A percentile compares a stretch with the other conserved stretches of the same genome.
These are phyloP conservation scores for Hemichromis elongatus DNA, from an alignment of 2,113 vertebrate species.

Conservation along the genomic window DNA sequence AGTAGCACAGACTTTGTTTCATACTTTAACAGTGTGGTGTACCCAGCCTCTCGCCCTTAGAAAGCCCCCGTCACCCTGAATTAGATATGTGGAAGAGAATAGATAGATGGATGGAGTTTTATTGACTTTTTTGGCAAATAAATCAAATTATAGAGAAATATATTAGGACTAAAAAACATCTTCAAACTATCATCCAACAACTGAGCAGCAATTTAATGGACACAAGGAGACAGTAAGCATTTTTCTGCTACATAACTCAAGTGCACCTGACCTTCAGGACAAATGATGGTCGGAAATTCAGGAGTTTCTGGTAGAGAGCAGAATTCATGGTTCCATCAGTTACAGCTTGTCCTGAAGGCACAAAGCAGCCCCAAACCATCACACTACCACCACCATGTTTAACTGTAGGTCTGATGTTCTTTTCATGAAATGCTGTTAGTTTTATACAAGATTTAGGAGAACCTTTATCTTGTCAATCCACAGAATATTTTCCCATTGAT, in stretches of 20 bases:
- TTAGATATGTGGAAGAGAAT: too few species aligned
- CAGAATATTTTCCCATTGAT: background rate
- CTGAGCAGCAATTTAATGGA: background rate
- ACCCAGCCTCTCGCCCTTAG: background rate
- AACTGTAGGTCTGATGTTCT: background rate
- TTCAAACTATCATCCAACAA: background rate
- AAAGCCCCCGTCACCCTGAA: background rate
- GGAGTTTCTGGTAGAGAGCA: background rate
- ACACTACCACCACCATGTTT: background rate
- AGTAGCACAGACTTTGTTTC: background rate
- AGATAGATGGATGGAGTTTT: fast-evolving
- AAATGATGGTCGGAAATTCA: background rate
- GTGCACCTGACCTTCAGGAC: background rate
- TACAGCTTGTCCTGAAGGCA: background rate
- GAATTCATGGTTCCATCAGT: background rate
- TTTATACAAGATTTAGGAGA: background rate
- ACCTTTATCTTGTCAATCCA: background rate
- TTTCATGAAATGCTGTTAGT: background rate
- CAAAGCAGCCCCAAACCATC: background rate
- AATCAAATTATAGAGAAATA: background rate
- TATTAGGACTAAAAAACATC: background rate
- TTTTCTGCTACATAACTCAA: background rate
- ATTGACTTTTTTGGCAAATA: background rate
- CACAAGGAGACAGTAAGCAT: background rate
- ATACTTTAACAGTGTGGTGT: background rate